Evolutionary conservation across 1,140 invertebrate genomes (phyloP), one percentile per base, ranked within the genome.

Genomic region (Rhagoletis pomonella): DNA sequence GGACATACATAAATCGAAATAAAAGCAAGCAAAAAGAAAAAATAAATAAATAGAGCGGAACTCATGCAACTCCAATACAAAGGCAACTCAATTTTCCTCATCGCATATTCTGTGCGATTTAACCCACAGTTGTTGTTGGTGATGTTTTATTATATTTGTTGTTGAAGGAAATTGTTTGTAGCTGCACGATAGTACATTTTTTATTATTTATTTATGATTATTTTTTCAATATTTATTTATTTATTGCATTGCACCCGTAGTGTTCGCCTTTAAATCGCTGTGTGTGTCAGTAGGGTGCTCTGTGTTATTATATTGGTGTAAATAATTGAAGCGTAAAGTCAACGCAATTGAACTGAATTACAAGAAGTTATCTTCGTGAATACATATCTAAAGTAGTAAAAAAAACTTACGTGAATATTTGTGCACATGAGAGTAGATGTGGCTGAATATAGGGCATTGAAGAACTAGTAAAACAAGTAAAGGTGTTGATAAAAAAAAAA

Each of bases 171-270:
- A 69, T 44, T 69, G 39, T 12, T 17, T 69, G 39, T 2, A 42
- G 10, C 42, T 69, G 65, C 39, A 2, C 12, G 65, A 44, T 5
- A 55, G 50, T 55, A 10, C 50, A 55, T 14, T 14, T 69, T 14
- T 12, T 0, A 42, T 42, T 39, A 65, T 10, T 65, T 65, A 65
- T 29, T 5, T 65, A 65, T 65, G 9, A 2, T 73, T 3, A 73
- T 39, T 62, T 2, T 62, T 62, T 62, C 10, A 62, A 73, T 47
- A 73, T 73, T 47, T 69, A 69, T 47, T 69, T 69, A 73, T 73
- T 29, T 73, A 42, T n/a, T 5, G 42, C 42, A 29, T 29, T 4
- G 42, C 67, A 47, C 42, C 10, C 17, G 67, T 42, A 69, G 42
- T 14, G 42, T 10, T 47, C 39, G 6, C 67, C 44, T 73, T 73